Evolutionary conservation across 1,140 invertebrate species (phyloP), one percentile per base, ranked within the genome.

Genomic region (Drosophila tsacasi): DNA sequence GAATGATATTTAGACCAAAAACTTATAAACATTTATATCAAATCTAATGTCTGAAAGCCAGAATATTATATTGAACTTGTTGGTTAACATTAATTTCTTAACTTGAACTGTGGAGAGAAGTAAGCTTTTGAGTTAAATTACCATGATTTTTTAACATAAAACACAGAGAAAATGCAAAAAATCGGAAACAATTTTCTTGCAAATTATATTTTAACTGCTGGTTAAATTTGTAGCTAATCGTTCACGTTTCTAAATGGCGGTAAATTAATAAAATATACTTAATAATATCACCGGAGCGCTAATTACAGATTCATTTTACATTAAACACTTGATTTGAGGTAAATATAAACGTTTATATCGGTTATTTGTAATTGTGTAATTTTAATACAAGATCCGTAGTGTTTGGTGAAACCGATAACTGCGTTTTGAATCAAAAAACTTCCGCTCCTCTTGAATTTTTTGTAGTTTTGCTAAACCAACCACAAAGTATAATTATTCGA

Each of bases 401-500:
- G 35, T 17, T 49, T 17, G 10, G 44, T 40, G 17, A 40, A 58
- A 40, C 15, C 32, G 35, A 42, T 42, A 32, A 52, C 3, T 42
- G 2, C 15, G 35, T 27, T 40, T 42, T 42, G 17, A 13, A 59
- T 42, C 39, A 19, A 42, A 58, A 25, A 42, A 42, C 7, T 59
- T 59, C 55, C 55, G 21, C 21, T 59, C 19, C 21, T 55, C 2
- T n/a, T 25, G 21, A 2, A 5, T 23, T 17, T 19, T 40, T 58
- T 58, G 19, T 59, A 32, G 10, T 65, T 61, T 64, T 32, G 15
- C 42, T 42, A 19, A 35, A 8, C 21, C 30, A 63, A 64, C 27
- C 58, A 46, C 63, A 37, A 42, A 25, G 15, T 25, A 63, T 44
- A 44, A 66, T 61, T 42, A 32, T 63, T 39, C 21, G 7, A 10